Percentiles rank a stretch among this genome's conserved stretches.
These are phyloP conservation scores for Lacerta agilis DNA, from an alignment of 2,797 vertebrate genomes.

Conservation along the genomic window DNA sequence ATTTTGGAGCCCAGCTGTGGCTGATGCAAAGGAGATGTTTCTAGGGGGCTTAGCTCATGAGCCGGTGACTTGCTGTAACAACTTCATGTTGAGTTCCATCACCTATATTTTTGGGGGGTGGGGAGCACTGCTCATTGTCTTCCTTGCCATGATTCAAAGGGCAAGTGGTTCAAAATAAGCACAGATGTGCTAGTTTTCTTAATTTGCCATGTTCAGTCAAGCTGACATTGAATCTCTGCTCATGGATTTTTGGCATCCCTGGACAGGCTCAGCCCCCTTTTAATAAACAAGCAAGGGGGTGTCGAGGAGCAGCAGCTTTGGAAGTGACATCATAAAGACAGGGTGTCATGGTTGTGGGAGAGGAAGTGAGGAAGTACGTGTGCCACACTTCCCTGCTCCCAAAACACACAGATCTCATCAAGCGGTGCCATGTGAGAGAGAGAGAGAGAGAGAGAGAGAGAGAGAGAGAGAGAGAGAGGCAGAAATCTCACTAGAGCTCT, in stretches of 20 bases:
- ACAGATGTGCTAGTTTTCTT: background rate
- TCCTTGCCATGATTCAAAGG: background rate
- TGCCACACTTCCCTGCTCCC: background rate
- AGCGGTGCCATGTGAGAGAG: background rate
- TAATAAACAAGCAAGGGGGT: background rate
- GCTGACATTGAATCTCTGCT: background rate
- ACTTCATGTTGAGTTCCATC: too few species aligned
- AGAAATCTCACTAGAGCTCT: background rate
- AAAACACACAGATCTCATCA: background rate
- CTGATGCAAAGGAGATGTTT: background rate
- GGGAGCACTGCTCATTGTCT: too few species aligned
- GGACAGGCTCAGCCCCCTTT: background rate
- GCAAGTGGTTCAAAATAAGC: background rate
- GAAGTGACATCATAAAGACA: background rate
- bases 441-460: too few species aligned
- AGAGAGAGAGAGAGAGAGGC: background rate
- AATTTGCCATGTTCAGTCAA: background rate
- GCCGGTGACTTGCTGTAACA: too few species aligned
- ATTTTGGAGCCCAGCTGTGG: background rate
- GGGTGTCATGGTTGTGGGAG: background rate
- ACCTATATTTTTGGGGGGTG: too few species aligned
- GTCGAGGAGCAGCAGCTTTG: background rate
- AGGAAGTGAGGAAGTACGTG: background rate
- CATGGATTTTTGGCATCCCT: background rate
- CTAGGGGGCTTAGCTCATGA: too few species aligned